Base-by-base conservation (phyloP, 2,888 invertebrate species). In the Tetragnatha montana region DNA sequence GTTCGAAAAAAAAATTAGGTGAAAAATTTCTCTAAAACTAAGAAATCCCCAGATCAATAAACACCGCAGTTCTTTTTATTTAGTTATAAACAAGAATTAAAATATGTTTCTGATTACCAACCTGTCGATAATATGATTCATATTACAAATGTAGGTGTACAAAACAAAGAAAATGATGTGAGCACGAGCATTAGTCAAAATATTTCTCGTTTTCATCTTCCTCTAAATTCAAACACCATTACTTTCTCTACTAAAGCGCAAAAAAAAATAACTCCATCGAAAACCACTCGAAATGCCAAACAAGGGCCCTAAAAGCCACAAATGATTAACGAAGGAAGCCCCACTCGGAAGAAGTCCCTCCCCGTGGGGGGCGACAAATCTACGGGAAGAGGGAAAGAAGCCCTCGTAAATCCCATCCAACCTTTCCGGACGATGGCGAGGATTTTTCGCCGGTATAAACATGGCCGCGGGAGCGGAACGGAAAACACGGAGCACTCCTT, bases 331-430 rank as follows among this genome's bases (percentile, higher is more conserved):
- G 78, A 78, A 60, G 78, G 51, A 81, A 81, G 50, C 21, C 21
- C 73, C 60, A 49, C 71, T 81, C 73, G 70, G 71, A 70, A 81
- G 81, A 81, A 81, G 71, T 81, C 81, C 71, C 73, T 49, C 71
- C 81, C 81, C 17, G 12, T 60, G 60, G 60, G 60, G 35, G 70
- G 81, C 81, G 81, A 81, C 81, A 81, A 81, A 81, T 81, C 49
- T 81, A 81, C 17, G 81, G 22, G 73, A 21, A n/a, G 47, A 71
- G 70, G 69, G 70, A 81, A 73, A 21, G 14, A 71, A 71, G 50
- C 81, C 47, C 22, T 60, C 60, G 22, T 78, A 60, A 78, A 78
- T 78, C 78, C 78, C 22, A 21, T 49, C 49, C 60, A 60, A 14
- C 19, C 49, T 60, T 60, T 60, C 60, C 60, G 60, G 14, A 12